phyloP scores from a whole-genome alignment of 2,888 invertebrate species.

The Archips crataeganus region DNA sequence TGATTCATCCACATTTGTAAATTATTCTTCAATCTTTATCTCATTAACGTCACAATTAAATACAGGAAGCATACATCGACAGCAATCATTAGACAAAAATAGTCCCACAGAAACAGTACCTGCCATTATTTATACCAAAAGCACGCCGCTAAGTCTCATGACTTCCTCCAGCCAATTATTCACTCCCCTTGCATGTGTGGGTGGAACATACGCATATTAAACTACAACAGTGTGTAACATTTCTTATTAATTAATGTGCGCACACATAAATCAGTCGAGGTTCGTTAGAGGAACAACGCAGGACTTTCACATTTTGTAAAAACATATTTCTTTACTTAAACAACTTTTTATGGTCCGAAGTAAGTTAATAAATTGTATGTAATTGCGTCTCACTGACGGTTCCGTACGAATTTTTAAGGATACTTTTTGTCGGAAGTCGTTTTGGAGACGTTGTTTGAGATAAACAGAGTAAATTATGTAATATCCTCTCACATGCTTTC shows the following conservation, averaged over 20 bases:
- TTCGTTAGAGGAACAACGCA: slow-evolving; percentile 77
- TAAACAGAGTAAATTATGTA: slow-evolving; percentile 57
- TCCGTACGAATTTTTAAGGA: slow-evolving; percentile 49
- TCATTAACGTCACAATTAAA: slow-evolving; percentile 22
- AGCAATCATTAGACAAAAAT: slow-evolving; percentile 32
- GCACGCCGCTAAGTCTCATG: slow-evolving; percentile 41
- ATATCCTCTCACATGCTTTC: slow-evolving; percentile 46
- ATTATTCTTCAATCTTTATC: neutral
- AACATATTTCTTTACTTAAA: slow-evolving; percentile 48
- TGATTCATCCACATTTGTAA: neutral
- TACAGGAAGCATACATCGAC: slow-evolving; percentile 31
- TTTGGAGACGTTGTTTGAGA: slow-evolving; percentile 47
- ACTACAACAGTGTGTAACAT: slow-evolving; percentile 66
- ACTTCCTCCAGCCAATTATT: slow-evolving; percentile 46
- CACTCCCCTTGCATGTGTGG: slow-evolving; percentile 54
- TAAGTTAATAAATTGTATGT: slow-evolving; percentile 74
- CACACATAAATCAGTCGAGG: slow-evolving; percentile 82
- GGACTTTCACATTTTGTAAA: slow-evolving; percentile 68
- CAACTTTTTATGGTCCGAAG: slow-evolving; percentile 54
- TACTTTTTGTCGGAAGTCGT: slow-evolving; percentile 46
- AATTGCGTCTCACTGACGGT: slow-evolving; percentile 65
- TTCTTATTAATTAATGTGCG: slow-evolving; percentile 83
- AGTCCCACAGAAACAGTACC: slow-evolving; percentile 24
- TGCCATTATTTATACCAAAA: slow-evolving; percentile 28
- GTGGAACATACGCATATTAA: slow-evolving; percentile 61